These are phyloP conservation scores for Apteryx mantelli DNA, from an alignment of 2,113 vertebrate species.

Conservation along the genomic window DNA sequence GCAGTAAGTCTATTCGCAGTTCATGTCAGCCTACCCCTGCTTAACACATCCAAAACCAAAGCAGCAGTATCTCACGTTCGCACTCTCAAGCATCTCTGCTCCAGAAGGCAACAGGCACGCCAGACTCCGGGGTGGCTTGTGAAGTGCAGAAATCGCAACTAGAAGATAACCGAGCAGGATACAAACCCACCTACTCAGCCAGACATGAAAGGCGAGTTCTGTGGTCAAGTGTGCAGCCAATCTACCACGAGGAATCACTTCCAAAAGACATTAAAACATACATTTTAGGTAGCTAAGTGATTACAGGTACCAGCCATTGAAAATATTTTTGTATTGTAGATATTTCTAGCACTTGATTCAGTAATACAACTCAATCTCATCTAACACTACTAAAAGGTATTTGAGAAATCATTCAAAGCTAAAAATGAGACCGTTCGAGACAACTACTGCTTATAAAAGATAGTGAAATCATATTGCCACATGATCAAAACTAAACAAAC, in stretches of 20 bases:
- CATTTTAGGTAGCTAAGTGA: background rate
- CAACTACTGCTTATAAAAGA: background rate
- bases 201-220: background rate
- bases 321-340: background rate
- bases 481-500: slow-evolving; percentile 34
- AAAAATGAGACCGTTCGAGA: background rate
- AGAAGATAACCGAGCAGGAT: background rate
- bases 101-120: background rate
- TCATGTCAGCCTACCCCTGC: background rate
- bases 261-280: fast-evolving
- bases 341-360: background rate
- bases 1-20: background rate
- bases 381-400: background rate
- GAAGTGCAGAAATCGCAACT: no score
- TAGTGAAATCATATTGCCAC: slow-evolving; percentile 21
- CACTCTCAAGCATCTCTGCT: background rate
- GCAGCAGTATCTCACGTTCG: background rate
- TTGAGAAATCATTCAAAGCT: slow-evolving; percentile 2
- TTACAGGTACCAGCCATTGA: background rate
- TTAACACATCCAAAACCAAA: background rate
- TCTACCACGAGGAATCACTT: fast-evolving
- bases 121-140: fast-evolving
- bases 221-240: background rate
- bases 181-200: background rate
- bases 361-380: background rate